phyloP scores from a whole-genome alignment of 2,888 invertebrate species.

The Bombylius major region DNA sequence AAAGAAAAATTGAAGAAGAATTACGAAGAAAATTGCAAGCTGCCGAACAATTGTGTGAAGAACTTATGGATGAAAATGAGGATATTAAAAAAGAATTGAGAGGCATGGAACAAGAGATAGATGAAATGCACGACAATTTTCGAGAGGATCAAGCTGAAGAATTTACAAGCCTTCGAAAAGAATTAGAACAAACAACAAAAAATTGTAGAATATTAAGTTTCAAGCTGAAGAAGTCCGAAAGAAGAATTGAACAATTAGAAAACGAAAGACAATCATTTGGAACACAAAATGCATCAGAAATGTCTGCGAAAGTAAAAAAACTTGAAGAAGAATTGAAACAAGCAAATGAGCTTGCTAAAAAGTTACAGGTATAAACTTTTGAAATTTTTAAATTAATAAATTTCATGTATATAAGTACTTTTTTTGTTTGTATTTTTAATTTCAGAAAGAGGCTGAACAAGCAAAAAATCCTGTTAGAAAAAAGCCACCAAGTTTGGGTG shows the following conservation, averaged over 20 bases:
- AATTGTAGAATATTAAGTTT: slow-evolving; percentile 97
- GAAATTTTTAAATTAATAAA: background rate
- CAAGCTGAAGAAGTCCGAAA: slow-evolving; percentile 91
- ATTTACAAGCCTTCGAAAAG: slow-evolving; percentile 85
- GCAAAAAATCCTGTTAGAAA: slow-evolving; percentile 38
- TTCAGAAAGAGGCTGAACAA: slow-evolving; percentile 25
- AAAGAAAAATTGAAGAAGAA: slow-evolving; percentile 45
- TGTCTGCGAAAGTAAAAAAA: slow-evolving; percentile 58
- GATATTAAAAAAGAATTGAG: slow-evolving; percentile 85
- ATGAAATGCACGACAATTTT: slow-evolving; percentile 96
- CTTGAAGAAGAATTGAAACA: slow-evolving; percentile 76
- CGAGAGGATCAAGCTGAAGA: slow-evolving; percentile 96
- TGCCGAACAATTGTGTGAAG: slow-evolving; percentile 84
- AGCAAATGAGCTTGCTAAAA: slow-evolving; percentile 58
- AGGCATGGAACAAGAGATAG: slow-evolving; percentile 93
- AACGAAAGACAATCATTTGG: slow-evolving; percentile 63
- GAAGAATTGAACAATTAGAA: slow-evolving; percentile 75
- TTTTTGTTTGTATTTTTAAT: background rate
- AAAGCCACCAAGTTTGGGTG: slow-evolving; percentile 45
- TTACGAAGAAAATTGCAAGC: slow-evolving; percentile 72
- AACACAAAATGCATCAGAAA: slow-evolving; percentile 47
- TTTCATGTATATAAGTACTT: background rate
- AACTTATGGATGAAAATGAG: slow-evolving; percentile 91
- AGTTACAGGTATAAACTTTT: slow-evolving; percentile 43
- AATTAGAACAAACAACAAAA: slow-evolving; percentile 92